Conservation (phyloP, 2,888 invertebrate species). For the Mechanitis mazaeus region DNA sequence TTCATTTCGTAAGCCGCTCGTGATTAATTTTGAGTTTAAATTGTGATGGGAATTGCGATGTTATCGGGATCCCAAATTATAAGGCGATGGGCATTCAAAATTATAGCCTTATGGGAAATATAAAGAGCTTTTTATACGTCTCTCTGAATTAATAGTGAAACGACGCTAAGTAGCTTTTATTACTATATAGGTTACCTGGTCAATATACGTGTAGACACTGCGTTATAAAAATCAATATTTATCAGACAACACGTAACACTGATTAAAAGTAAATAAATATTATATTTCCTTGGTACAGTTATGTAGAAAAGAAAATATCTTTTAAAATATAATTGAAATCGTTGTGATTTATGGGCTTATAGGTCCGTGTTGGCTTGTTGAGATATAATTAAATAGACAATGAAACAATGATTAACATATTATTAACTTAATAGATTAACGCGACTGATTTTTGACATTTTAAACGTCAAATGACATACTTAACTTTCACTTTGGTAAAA, state of each 20-base stretch:
- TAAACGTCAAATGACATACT: too few species aligned
- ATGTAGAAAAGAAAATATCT: too few species aligned
- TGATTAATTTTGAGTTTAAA: constrained; percentile 18
- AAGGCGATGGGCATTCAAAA: constrained; percentile 23
- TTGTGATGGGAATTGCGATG: constrained; percentile 20
- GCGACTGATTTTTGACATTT: too few species aligned
- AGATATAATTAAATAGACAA: constrained; percentile 15
- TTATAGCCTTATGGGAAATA: constrained; percentile 21
- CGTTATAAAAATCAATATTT: too few species aligned
- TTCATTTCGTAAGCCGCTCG: not conserved
- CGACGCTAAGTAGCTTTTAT: not conserved
- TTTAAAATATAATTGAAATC: too few species aligned
- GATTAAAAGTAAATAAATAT: too few species aligned
- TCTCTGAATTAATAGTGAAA: constrained; percentile 18
- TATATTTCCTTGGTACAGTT: too few species aligned
- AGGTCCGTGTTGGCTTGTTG: constrained; percentile 7
- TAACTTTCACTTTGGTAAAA: too few species aligned
- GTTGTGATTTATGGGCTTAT: too few species aligned
- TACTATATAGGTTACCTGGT: too few species aligned
- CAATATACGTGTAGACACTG: too few species aligned
- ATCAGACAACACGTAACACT: too few species aligned
- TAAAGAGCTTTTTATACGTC: constrained; percentile 7
- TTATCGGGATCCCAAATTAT: constrained; percentile 24
- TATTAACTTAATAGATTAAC: not conserved
- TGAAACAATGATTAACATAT: constrained; percentile 11